phyloP scores from a whole-genome alignment of 1,140 invertebrate genomes.

The Diuraphis noxia region DNA sequence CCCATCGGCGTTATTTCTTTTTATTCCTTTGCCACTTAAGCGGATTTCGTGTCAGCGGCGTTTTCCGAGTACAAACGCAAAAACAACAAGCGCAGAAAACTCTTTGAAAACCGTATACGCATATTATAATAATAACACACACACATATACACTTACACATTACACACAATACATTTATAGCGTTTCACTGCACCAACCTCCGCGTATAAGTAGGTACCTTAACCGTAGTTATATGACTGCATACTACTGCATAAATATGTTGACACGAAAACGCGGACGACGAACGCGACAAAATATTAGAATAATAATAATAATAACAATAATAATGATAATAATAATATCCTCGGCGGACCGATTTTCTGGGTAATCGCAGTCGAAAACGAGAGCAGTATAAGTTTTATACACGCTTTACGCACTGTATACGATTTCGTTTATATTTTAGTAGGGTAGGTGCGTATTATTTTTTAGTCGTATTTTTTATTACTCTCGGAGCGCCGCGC shows the following conservation, averaged over 20 bases:
- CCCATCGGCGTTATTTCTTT: background rate
- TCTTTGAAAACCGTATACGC: background rate
- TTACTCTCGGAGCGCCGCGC: background rate
- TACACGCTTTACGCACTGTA: background rate
- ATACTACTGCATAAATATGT: background rate
- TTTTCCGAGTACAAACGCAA: background rate
- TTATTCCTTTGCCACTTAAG: conserved; percentile 30
- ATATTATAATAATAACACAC: background rate
- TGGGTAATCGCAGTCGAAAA: background rate
- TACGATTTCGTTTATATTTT: conserved; percentile 25
- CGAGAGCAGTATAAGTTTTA: background rate
- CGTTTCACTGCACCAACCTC: background rate
- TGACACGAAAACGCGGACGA: background rate
- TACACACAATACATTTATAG: background rate
- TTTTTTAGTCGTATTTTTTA: background rate
- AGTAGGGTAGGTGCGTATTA: background rate
- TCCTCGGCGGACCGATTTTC: background rate
- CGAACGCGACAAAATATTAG: background rate
- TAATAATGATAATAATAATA: background rate
- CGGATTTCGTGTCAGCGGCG: conserved; percentile 6
- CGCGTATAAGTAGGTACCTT: background rate
- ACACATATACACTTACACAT: background rate
- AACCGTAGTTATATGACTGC: too few species aligned
- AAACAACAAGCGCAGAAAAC: background rate
- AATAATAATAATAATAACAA: background rate